Evolutionary conservation across 2,888 invertebrate genomes (phyloP).

Genomic region (Hemicrepidius hirtus): DNA sequence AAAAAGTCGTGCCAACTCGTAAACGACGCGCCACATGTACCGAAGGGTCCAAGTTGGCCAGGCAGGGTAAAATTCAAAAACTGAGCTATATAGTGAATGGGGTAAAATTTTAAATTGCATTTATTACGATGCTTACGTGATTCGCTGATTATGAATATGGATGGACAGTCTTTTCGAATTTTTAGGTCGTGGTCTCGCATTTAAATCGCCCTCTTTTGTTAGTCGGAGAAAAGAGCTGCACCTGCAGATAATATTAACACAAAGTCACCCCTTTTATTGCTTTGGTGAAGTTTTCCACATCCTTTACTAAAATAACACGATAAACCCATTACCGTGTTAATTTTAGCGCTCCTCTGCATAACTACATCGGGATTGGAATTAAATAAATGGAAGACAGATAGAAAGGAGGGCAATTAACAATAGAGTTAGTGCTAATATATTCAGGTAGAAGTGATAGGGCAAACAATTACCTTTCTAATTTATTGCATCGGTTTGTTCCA

Average conservation of each 20-base stretch:
- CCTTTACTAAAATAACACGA: constrained; percentile 49
- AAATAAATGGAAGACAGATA: constrained; percentile 57
- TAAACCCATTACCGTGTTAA: constrained; percentile 53
- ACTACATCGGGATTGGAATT: constrained; percentile 50
- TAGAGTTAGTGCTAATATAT: constrained; percentile 63
- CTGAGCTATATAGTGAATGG: constrained; percentile 57
- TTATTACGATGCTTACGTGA: constrained; percentile 64
- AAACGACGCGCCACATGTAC: constrained; percentile 57
- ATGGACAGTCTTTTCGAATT: constrained; percentile 62
- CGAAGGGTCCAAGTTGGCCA: constrained; percentile 52
- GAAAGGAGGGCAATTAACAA: constrained; percentile 60
- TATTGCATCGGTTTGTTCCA: constrained; percentile 63
- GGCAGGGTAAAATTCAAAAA: constrained; percentile 57
- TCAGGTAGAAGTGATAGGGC: constrained; percentile 64
- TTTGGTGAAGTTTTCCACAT: constrained; percentile 40
- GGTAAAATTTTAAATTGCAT: constrained; percentile 62
- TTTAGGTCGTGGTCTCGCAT: constrained; percentile 61
- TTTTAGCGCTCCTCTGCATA: constrained; percentile 52
- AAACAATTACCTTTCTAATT: constrained; percentile 65
- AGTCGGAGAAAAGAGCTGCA: constrained; percentile 54
- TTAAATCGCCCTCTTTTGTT: constrained; percentile 61
- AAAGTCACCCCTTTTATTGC: constrained; percentile 42
- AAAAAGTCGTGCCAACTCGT: constrained; percentile 58
- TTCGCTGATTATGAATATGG: constrained; percentile 60
- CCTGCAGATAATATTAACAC: constrained; percentile 63